These are phyloP conservation scores for Tromatobia lineatoria DNA, from an alignment of 2,888 invertebrate genomes.

Conservation along the genomic window DNA sequence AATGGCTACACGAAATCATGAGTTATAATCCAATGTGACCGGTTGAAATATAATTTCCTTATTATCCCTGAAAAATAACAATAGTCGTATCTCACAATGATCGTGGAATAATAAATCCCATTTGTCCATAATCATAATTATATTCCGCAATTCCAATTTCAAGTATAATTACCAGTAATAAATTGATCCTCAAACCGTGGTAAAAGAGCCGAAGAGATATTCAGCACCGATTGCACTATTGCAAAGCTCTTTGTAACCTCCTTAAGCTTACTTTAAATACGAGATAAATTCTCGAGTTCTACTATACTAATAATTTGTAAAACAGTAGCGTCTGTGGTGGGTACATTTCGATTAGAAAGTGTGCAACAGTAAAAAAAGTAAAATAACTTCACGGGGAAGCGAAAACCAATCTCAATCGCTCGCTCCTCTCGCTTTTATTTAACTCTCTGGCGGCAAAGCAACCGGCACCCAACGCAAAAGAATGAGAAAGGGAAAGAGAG, in stretches of 20 bases:
- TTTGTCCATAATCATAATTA: background rate
- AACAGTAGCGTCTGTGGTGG: background rate
- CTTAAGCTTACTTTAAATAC: background rate
- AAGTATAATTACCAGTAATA: background rate
- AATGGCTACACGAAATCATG: background rate
- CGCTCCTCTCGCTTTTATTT: conserved; percentile 54
- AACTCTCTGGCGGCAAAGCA: conserved; percentile 44
- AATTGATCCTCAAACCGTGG: background rate
- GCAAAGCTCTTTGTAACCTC: background rate
- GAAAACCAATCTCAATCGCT: conserved; percentile 58
- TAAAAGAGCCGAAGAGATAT: background rate
- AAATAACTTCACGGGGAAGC: conserved; percentile 21
- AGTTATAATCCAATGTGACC: background rate
- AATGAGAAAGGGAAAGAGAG: background rate
- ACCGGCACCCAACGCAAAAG: conserved; percentile 1
- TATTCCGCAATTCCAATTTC: background rate
- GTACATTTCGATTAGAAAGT: conserved; percentile 27
- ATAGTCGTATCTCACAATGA: background rate
- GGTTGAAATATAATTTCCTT: background rate
- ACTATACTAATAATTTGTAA: conserved; percentile 19
- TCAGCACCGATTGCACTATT: background rate
- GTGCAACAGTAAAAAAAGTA: conserved; percentile 8
- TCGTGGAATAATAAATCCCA: background rate
- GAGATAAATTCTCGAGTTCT: background rate
- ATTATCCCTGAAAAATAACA: background rate